Evolutionary conservation across 2,797 vertebrate genomes (phyloP).

Genomic region (Lepus oiostolus): DNA sequence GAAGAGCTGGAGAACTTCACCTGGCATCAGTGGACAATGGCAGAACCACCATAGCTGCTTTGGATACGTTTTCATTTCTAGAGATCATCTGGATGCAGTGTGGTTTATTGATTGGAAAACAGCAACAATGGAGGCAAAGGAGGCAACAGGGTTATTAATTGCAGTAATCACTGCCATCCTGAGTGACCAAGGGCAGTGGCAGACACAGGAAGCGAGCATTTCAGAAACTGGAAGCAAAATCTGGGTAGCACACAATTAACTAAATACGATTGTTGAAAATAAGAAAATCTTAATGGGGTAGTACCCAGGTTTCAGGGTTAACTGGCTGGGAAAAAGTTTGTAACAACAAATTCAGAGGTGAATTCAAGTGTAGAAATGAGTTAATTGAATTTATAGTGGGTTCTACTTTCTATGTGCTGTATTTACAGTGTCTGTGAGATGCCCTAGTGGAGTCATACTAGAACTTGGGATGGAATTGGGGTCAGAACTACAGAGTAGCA

Average conservation of each 20-base stretch:
- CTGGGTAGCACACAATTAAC: neutral
- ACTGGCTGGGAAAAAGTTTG: neutral
- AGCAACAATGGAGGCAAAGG: neutral
- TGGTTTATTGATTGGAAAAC: accelerated
- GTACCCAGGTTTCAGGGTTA: neutral
- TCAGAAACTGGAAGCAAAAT: neutral
- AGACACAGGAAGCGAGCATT: neutral
- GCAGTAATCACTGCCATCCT: accelerated
- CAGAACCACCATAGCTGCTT: accelerated
- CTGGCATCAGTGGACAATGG: accelerated
- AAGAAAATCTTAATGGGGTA: neutral
- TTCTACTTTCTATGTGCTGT: neutral
- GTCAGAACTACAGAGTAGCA: neutral
- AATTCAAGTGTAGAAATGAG: neutral
- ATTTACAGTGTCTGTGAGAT: neutral
- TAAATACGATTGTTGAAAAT: neutral
- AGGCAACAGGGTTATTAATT: accelerated
- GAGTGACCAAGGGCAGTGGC: accelerated
- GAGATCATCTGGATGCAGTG: accelerated
- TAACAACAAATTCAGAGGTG: neutral
- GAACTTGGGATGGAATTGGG: neutral
- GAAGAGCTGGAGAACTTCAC: accelerated
- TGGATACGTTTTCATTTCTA: no score
- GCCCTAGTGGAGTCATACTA: accelerated
- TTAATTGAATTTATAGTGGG: neutral